Base-by-base conservation (phyloP, 2,888 invertebrate species). In the Amblyjoppa proteus region DNA sequence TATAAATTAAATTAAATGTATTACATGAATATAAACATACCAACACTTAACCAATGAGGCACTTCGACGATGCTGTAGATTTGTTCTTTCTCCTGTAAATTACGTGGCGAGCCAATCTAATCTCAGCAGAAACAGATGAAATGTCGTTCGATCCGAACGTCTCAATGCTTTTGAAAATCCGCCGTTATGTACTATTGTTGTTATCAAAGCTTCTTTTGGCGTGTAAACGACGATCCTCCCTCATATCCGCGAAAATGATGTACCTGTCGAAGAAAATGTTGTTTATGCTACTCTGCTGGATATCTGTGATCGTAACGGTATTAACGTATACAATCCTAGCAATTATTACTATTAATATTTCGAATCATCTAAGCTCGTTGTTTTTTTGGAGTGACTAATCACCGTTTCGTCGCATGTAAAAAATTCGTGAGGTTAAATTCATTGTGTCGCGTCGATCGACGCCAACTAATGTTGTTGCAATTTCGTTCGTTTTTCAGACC, bases 181-280 rank as follows among this genome's bases (percentile, higher is more conserved):
- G 66, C 28, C 66, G 56, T 76, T 64, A 20, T 9, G 13, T 76
- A 45, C 28, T 49, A 31, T 76, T 34, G 31, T 64, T 31, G n/a
- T 25, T 13, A 38, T 73, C 25, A 53, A 20, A 25, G 4, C 13
- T 69, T 34, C 61, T 51, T 61, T 45, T 81, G 0, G 76, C 76
- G 66, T 49, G 53, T 51, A 66, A 41, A 58, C 31, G 16, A 64
- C 7, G 38, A 28, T 56, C 20, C 13, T 69, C 45, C 61, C 28
- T 38, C 61, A 41, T 28, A 28, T 53, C 34, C 34, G 20, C 31
- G 11, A 16, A 53, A 69, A 81, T 41, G 66, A 84, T 81, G 84
- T 77, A 84, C 79, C 68, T 84, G 53, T 87, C 84, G 31, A 86
- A 84, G 53, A 88, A 76, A 66, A 87, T 87, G 69, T 83, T 89